Evolutionary conservation across 2,888 invertebrate genomes (phyloP), one percentile per base, ranked within the genome.

Genomic region (Acronicta alni): DNA sequence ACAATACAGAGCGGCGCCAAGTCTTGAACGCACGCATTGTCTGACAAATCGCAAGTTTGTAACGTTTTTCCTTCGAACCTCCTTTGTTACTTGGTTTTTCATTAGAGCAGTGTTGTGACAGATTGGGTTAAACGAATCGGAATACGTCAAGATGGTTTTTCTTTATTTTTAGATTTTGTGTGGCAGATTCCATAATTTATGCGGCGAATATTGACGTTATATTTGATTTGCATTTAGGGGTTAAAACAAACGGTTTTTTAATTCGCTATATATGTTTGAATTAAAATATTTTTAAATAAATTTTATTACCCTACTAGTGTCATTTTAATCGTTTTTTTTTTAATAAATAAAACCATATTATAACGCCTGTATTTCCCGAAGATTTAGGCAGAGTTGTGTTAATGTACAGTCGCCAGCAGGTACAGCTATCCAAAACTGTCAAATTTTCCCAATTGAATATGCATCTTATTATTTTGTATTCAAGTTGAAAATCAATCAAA

Each of bases 1-100:
- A 79, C 72, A 80, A 78, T 76, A 62, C 63, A 49, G 57, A 49
- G 58, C 43, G 63, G 55, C 49, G 77, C 68, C 64, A 67, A 68
- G 67, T 70, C 67, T 72, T 73, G 54, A 73, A 65, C 78, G 62
- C 57, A 59, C 58, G 64, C 57, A 70, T 74, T 74, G 64, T 72
- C 61, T 64, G 67, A 56, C 62, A 71, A 53, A 62, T 67, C 52
- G 63, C 49, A 56, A 55, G 59, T 69, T 67, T 51, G 62, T 53
- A 51, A 49, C 60, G 55, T 57, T 64, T 72, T 64, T 53, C 46
- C 44, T 45, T 53, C 37, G 18, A 47, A 52, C 42, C 42, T n/a
- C n/a, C 63, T 62, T 73, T 69, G 53, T 60, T 57, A 68, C 54
- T 20, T 6, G 10, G 58, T 71, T 64, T 75, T 75, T 58, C 57